phyloP scores from a whole-genome alignment of 2,113 vertebrate species.

The Mohoua ochrocephala region DNA sequence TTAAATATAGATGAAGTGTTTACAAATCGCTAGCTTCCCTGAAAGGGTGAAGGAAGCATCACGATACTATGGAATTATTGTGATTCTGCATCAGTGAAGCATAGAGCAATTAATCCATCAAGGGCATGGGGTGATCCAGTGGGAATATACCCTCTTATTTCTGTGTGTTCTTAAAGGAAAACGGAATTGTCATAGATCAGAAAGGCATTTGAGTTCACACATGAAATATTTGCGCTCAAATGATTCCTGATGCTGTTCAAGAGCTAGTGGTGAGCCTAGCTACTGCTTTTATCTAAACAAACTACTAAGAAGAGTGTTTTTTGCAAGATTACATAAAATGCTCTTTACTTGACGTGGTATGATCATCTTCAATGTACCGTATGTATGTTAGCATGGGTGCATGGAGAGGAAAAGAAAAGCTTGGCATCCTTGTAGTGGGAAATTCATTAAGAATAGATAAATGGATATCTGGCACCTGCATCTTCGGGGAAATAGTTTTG shows the following conservation, averaged over 20 bases:
- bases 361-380: background rate
- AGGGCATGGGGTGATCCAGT: background rate
- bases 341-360: background rate
- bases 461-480: background rate
- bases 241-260: background rate
- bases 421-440: background rate
- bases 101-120: fast-evolving
- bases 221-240: background rate
- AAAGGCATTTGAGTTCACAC: background rate
- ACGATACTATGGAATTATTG: background rate
- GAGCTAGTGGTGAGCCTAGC: background rate
- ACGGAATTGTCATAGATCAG: background rate
- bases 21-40: background rate
- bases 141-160: background rate
- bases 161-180: background rate
- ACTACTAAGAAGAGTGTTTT: background rate
- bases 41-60: background rate
- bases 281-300: background rate
- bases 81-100: background rate
- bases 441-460: background rate
- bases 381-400: background rate
- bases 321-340: background rate
- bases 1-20: background rate
- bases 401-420: background rate
- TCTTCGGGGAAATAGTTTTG: background rate